Base-by-base conservation (phyloP, 2,113 vertebrate genomes). In the Guaruba guarouba region DNA sequence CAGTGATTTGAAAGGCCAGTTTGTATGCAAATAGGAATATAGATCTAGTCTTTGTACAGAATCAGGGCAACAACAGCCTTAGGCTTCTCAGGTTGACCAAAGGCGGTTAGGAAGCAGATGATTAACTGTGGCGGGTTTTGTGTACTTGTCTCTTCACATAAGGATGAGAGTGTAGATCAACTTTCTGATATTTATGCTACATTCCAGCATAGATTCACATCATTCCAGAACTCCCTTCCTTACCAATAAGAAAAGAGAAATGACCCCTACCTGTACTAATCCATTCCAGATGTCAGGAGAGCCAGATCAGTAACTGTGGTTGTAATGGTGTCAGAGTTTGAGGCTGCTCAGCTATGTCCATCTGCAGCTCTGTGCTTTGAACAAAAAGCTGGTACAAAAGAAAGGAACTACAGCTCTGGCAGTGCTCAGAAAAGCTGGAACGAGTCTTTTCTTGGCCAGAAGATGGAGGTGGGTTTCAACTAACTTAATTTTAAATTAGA, bases 91-190 rank as follows among this genome's bases (percentile, higher is more conserved):
- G 94, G 93, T 97, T 96, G 91, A 94, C 93, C 93, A 75, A 86
- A 91, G 78, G 66, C 91, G 63, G 54, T 91, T 95, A 86, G 79
- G 59, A 95, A 93, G 31, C 82, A 84, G 79, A 95, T 95, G 95
- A 97, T 96, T 95, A 97, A 94, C 85, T 82, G 76, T 97, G 96
- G 94, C 95, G 93, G 91, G 59, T 93, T 93, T 94, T 96, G 43
- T 66, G 28, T 91, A 92, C 73, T 94, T 97, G 95, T 96, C 96
- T 91, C 86, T 92, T 96, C 89, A 87, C n/a, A 95, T 96, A 92
- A 97, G 48, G 39, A 90, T 69, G 49, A 76, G 54, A 57, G 49
- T 31, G 14, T 80, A 95, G 90, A 82, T 95, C 86, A 88, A 71
- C 78, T 85, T 95, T 70, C 55, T 86, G 91, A 89, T 91, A 76